Evolutionary conservation across 1,140 invertebrate genomes (phyloP), one percentile per base, ranked within the genome.

Genomic region (Spodoptera litura): DNA sequence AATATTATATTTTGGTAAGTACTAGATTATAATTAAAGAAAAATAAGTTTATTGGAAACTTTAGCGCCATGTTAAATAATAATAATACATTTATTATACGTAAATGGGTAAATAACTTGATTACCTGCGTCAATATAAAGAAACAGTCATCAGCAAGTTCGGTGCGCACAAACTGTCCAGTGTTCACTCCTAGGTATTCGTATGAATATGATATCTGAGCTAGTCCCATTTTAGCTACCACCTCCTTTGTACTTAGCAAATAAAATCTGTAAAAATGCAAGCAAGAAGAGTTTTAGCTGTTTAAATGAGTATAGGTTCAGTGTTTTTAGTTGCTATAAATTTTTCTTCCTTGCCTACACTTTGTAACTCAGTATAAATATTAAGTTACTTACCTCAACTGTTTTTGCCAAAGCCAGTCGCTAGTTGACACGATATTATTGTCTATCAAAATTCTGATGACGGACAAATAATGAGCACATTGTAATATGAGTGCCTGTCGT

Each of bases 91-190:
- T 20, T 20, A 20, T 20, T 20, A 20, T 20, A 20, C 20, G 72
- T 58, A 64, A 44, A 44, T 68, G 6, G 9, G 4, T 31, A n/a
- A 35, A 9, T 6, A n/a, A 71, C 0, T 68, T 4, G 52, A 4
- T 62, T 87, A 96, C 97, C 96, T 99, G 99, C 15, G 98, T 99
- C 49, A 99, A 94, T 27, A 99, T 99, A 20, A 99, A 95, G 94
- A 99, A 99, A 91, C 99, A 99, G 89, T 98, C 98, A 90, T 99
- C 98, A 3, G 98, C 99, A 15, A 99, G 95, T 20, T 98, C 97
- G 0, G 99, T 99, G 87, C 98, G 97, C 0, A 99, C 99, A 72
- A 99, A 95, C 95, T 98, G 98, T 58, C 97, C 96, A 55, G 97
- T 96, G 94, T 98, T 98, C 0, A 95, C 93, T 20, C 99, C 99